Conservation (phyloP, 2,113 vertebrate genomes). For the Nothocercus nigrocapillus region DNA sequence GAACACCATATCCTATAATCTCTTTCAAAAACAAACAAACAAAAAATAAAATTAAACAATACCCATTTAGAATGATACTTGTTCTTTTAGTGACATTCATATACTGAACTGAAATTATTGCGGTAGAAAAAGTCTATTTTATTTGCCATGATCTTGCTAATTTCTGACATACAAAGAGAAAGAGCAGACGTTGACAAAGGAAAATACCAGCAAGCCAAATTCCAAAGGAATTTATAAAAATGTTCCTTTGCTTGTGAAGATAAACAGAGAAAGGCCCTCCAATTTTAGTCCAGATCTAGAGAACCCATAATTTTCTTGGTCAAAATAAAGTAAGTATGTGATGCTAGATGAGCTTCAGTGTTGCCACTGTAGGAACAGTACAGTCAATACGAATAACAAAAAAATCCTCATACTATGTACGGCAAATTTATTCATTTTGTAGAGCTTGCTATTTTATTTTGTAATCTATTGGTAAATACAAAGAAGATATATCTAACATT, state of each 20-base stretch:
- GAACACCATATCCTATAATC: neutral
- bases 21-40: too few species aligned
- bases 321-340: neutral
- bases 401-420: neutral
- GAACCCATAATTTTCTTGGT: neutral
- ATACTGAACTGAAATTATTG: neutral
- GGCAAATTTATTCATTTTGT: neutral
- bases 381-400: neutral
- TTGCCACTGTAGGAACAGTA: neutral
- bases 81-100: neutral
- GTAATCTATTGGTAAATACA: neutral
- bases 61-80: neutral
- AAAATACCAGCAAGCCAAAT: neutral
- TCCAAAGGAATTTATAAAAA: neutral
- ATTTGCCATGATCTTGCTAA: neutral
- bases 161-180: neutral
- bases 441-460: neutral
- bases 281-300: neutral
- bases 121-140: neutral
- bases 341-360: neutral
- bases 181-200: neutral
- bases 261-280: neutral
- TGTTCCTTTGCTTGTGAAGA: neutral
- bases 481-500: neutral
- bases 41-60: neutral